Percentiles rank a stretch among this genome's conserved stretches.
phyloP scores from a whole-genome alignment of 2,888 invertebrate genomes.

The Phalangium opilio region DNA sequence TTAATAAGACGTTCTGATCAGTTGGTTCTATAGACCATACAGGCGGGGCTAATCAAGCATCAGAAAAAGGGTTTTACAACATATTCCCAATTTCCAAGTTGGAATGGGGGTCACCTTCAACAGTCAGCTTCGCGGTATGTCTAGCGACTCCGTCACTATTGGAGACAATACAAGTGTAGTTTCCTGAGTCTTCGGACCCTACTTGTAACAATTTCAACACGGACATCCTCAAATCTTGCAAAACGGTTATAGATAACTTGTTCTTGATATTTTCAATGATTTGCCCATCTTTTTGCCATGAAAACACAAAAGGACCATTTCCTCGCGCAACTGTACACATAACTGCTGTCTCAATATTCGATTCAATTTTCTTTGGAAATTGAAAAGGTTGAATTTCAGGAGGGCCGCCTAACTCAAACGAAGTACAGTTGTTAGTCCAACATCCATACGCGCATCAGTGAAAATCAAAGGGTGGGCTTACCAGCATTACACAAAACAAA shows the following conservation, averaged over 20 bases:
- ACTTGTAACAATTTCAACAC: slow-evolving; percentile 3
- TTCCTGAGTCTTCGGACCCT: slow-evolving; percentile 4
- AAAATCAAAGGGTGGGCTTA: too few relatives aligned
- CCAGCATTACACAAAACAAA: too few relatives aligned
- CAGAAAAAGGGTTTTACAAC: background rate
- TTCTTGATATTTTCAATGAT: slow-evolving; percentile 1
- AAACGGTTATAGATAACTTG: background rate
- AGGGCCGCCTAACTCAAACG: too few relatives aligned
- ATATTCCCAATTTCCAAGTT: too few relatives aligned
- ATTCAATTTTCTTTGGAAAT: slow-evolving; percentile 9
- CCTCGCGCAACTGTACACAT: background rate
- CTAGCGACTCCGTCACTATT: slow-evolving; percentile 7
- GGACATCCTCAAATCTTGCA: background rate
- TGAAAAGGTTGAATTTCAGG: slow-evolving; percentile 10
- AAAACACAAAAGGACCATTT: slow-evolving; percentile 3
- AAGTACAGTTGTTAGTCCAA: too few relatives aligned
- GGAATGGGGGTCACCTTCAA: slow-evolving; percentile 12
- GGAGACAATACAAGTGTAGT: slow-evolving; percentile 11
- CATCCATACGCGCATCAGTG: too few relatives aligned
- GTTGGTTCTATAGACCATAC: slow-evolving; percentile 17
- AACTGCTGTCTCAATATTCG: slow-evolving; percentile 14
- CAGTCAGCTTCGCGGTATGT: slow-evolving; percentile 11
- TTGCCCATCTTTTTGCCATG: slow-evolving; percentile 10
- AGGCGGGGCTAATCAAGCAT: slow-evolving; percentile 13
- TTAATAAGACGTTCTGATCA: slow-evolving; percentile 10